phyloP scores from a whole-genome alignment of 2,797 vertebrate species.

The Sebastes hubbsi region DNA sequence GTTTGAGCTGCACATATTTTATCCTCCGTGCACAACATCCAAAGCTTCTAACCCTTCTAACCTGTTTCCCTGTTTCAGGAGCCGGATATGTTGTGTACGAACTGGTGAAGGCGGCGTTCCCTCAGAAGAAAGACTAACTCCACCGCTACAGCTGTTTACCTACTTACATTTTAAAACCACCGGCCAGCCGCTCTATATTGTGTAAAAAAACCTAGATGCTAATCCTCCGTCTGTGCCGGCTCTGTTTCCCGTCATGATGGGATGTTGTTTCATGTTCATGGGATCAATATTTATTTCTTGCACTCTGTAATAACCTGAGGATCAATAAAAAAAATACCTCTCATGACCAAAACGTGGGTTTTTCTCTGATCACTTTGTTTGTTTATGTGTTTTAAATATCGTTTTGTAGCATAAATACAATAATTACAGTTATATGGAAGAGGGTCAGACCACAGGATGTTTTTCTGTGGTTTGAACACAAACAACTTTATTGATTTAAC shows the following conservation, averaged over 20 bases:
- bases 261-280: constrained; percentile 76
- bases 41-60: background rate
- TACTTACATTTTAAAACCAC: background rate
- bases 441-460: too few species aligned
- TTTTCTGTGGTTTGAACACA: too few species aligned
- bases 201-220: constrained; percentile 28
- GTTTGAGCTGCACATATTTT: too few species aligned
- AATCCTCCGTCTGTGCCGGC: constrained; percentile 50
- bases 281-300: constrained; percentile 87
- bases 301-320: constrained; percentile 74
- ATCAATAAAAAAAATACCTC: constrained; percentile 85
- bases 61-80: constrained; percentile 75
- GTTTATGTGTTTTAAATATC: background rate
- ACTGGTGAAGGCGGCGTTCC: constrained; percentile 81
- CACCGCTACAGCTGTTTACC: constrained; percentile 1
- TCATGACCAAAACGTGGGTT: constrained; percentile 38
- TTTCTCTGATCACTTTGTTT: background rate
- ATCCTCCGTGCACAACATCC: too few species aligned
- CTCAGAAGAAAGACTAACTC: constrained; percentile 82
- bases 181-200: constrained; percentile 52
- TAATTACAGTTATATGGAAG: too few species aligned
- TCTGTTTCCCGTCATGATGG: constrained; percentile 60
- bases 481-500: background rate
- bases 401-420: background rate
- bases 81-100: constrained; percentile 81